Evolutionary conservation across 1,140 invertebrate species (phyloP).

Genomic region (Saccostrea glomerata): DNA sequence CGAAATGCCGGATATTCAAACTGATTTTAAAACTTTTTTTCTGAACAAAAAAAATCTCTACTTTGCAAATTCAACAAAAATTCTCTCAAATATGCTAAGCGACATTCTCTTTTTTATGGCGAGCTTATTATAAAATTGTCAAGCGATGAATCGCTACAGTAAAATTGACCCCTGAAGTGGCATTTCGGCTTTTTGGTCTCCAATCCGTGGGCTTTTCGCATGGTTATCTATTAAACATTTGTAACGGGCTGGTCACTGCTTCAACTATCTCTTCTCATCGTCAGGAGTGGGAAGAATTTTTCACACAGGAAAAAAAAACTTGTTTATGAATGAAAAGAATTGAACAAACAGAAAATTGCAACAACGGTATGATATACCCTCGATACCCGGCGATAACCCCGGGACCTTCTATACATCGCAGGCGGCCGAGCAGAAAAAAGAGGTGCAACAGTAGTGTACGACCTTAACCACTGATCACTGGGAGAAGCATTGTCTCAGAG

Average conservation of each 20-base stretch:
- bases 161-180: slow-evolving; percentile 6
- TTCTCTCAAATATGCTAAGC: neutral
- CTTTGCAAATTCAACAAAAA: neutral
- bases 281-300: slow-evolving; percentile 21
- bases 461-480: neutral
- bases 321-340: slow-evolving; percentile 32
- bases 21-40: neutral
- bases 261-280: neutral
- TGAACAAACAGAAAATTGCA: slow-evolving; percentile 7
- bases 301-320: slow-evolving; percentile 38
- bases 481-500: neutral
- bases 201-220: slow-evolving; percentile 8
- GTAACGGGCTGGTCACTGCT: neutral
- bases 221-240: slow-evolving; percentile 35
- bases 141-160: neutral
- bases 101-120: slow-evolving; percentile 3
- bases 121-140: neutral
- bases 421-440: slow-evolving; percentile 2
- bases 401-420: slow-evolving; percentile 6
- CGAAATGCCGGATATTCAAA: slow-evolving; percentile 3
- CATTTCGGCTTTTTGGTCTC: neutral
- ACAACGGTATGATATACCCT: neutral
- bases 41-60: neutral
- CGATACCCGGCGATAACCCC: neutral
- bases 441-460: neutral